phyloP scores from a whole-genome alignment of 2,888 invertebrate genomes.

The Drosophila nigritarsus region DNA sequence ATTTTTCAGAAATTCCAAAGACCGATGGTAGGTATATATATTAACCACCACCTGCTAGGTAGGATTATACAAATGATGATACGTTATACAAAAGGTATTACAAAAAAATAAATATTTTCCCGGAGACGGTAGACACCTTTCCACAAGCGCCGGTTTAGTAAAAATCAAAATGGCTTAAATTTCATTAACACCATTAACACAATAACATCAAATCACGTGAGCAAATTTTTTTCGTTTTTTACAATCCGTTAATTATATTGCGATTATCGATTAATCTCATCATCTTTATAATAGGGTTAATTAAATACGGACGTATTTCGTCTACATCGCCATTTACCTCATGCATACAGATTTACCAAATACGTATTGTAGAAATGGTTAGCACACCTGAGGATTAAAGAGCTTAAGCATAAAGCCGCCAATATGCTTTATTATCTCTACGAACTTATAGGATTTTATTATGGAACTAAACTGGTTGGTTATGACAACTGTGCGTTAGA shows the following conservation, averaged over 20 bases:
- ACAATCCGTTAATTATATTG: conserved; percentile 32
- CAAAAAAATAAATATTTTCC: background rate
- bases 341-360: conserved; percentile 6
- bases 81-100: background rate
- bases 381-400: conserved; percentile 8
- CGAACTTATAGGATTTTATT: conserved; percentile 35
- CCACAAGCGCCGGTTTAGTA: background rate
- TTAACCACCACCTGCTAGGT: no score
- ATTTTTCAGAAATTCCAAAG: no score
- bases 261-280: conserved; percentile 49
- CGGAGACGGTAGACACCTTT: background rate
- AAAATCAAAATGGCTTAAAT: background rate
- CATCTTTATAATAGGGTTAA: conserved; percentile 43
- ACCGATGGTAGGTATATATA: no score
- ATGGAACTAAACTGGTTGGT: conserved; percentile 20
- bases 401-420: background rate
- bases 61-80: no score
- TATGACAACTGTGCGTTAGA: conserved; percentile 20
- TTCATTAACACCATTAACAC: background rate
- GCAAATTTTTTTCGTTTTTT: conserved; percentile 20
- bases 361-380: conserved; percentile 7
- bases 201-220: conserved; percentile 8
- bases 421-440: conserved; percentile 25
- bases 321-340: conserved; percentile 18
- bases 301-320: conserved; percentile 11